phyloP scores from a whole-genome alignment of 1,140 invertebrate genomes.

The Eulimnadia texana region DNA sequence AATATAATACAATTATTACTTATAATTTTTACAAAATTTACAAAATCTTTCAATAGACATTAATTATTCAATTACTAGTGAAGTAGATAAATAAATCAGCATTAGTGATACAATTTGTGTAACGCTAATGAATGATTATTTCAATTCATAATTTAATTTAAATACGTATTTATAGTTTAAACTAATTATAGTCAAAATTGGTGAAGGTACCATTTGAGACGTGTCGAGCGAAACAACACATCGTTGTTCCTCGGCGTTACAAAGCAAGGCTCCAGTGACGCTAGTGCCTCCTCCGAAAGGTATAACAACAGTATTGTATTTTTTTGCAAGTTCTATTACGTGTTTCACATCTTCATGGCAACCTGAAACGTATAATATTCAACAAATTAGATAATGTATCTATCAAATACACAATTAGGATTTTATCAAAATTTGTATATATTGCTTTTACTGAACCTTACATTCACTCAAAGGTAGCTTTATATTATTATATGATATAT shows the following conservation, averaged over 20 bases:
- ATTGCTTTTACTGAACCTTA: conserved; percentile 24
- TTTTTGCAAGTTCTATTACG: conserved; percentile 60
- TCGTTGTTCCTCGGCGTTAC: conserved; percentile 61
- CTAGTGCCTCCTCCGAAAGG: conserved; percentile 94
- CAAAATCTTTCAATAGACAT: too few relatives aligned
- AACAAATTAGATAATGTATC: background rate
- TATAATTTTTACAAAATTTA: too few relatives aligned
- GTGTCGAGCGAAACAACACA: conserved; percentile 86
- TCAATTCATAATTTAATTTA: background rate
- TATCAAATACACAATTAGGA: background rate
- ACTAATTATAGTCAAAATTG: too few relatives aligned
- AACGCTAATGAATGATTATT: background rate
- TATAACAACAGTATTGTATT: conserved; percentile 69
- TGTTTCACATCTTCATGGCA: conserved; percentile 66
- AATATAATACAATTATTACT: too few relatives aligned
- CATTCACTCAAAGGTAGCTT: too few relatives aligned
- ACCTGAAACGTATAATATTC: conserved; percentile 27
- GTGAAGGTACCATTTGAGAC: conserved; percentile 86
- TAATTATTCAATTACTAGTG: too few relatives aligned
- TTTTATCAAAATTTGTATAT: conserved; percentile 5
- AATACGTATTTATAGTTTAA: too few relatives aligned
- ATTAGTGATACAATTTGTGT: too few relatives aligned
- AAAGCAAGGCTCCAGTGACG: conserved; percentile 78
- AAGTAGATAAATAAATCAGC: too few relatives aligned
- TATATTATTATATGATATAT: too few relatives aligned